Evolutionary conservation across 2,888 invertebrate genomes (phyloP).

Genomic region (Hartigia nigra): DNA sequence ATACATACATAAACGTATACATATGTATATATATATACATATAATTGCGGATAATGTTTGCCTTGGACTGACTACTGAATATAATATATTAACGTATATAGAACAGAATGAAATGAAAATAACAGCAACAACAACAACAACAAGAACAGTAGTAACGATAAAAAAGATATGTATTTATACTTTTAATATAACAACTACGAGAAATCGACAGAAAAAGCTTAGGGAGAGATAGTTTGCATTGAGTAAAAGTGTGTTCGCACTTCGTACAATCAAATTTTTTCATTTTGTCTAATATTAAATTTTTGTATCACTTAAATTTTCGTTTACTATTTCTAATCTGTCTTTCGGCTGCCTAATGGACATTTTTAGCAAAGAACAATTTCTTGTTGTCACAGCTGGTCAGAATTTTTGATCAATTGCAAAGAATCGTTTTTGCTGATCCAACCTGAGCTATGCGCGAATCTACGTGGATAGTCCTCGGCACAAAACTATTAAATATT

Average conservation of each 20-base stretch:
- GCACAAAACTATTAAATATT: not conserved
- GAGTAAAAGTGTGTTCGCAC: conserved; percentile 50
- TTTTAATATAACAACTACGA: conserved; percentile 55
- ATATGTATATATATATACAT: conserved; percentile 17
- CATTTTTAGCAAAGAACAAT: not conserved
- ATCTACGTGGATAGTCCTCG: not conserved
- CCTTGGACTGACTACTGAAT: conserved; percentile 64
- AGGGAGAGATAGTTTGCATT: conserved; percentile 53
- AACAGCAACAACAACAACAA: conserved; percentile 52
- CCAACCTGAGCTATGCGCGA: not conserved
- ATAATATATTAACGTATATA: conserved; percentile 41
- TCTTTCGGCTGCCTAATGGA: conserved; percentile 6
- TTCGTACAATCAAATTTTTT: conserved; percentile 53
- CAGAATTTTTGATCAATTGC: not conserved
- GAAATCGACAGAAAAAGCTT: conserved; percentile 35
- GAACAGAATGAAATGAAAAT: conserved; percentile 35
- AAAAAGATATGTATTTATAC: conserved; percentile 62
- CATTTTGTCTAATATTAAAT: conserved; percentile 30
- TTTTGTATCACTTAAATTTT: conserved; percentile 8
- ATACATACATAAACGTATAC: not conserved
- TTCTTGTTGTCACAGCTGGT: not conserved
- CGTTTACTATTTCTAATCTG: conserved; percentile 12
- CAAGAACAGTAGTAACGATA: not conserved
- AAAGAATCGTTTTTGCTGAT: not conserved
- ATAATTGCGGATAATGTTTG: conserved; percentile 63